Evolutionary conservation across 2,113 vertebrate species (phyloP).

Genomic region (Lepus europaeus): DNA sequence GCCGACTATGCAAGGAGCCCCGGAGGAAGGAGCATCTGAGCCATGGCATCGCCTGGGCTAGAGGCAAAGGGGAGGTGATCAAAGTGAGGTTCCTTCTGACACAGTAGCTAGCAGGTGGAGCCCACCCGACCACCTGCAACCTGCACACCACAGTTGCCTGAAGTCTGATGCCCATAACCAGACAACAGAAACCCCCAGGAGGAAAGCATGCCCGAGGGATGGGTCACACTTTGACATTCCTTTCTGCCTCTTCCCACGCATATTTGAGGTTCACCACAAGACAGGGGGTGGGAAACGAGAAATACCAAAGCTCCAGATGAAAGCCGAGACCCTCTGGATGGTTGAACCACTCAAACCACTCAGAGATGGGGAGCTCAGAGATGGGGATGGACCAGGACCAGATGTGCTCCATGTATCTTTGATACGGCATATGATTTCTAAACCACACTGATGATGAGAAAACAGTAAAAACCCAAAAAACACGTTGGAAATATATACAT

Average conservation of each 20-base stretch:
- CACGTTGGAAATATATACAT: background rate
- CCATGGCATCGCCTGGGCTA: background rate
- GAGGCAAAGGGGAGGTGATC: rapidly evolving
- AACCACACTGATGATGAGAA: background rate
- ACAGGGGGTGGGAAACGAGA: background rate
- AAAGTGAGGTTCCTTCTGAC: background rate
- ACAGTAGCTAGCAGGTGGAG: background rate
- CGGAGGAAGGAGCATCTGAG: background rate
- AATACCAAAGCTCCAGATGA: background rate
- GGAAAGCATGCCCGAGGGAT: background rate
- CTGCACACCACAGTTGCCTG: background rate
- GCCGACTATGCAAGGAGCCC: background rate
- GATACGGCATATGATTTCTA: background rate
- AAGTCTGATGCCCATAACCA: background rate
- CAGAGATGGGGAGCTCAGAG: background rate
- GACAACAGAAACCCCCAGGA: background rate
- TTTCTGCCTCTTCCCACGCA: background rate
- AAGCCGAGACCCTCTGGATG: background rate
- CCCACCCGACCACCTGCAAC: background rate
- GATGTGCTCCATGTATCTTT: background rate
- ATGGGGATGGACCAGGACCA: background rate
- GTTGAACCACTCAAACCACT: background rate
- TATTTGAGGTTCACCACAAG: background rate
- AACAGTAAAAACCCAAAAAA: background rate
- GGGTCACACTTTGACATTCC: background rate